These are phyloP conservation scores for Coptodon bakossiorum DNA, from an alignment of 2,113 vertebrate species.

Conservation along the genomic window DNA sequence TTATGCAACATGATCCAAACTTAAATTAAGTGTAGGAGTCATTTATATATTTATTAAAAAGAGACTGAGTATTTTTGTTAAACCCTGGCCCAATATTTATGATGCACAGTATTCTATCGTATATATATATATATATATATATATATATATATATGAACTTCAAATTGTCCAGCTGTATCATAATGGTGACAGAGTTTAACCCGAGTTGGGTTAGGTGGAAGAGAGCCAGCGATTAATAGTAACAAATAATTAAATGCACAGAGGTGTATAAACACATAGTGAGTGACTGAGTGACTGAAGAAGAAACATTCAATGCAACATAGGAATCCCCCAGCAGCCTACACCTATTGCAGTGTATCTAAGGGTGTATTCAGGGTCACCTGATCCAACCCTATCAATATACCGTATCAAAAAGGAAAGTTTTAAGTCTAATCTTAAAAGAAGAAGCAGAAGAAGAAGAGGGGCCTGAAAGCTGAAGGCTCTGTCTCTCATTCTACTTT, in stretches of 20 bases:
- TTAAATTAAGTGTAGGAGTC: neutral
- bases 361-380: neutral
- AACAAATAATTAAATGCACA: neutral
- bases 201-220: neutral
- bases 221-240: neutral
- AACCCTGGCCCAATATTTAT: neutral
- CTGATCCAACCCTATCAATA: neutral
- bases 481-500: neutral
- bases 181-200: neutral
- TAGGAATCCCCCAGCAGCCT: neutral
- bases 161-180: neutral
- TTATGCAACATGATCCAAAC: neutral
- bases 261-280: neutral
- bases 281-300: neutral
- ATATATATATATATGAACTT: neutral
- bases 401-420: rapidly evolving
- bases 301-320: neutral
- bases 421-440: neutral
- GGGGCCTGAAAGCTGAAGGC: neutral
- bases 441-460: neutral
- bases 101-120: neutral
- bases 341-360: neutral
- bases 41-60: neutral
- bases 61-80: neutral
- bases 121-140: neutral